Evolutionary conservation across 1,140 invertebrate species (phyloP).

Genomic region (Trissolcus basalis): DNA sequence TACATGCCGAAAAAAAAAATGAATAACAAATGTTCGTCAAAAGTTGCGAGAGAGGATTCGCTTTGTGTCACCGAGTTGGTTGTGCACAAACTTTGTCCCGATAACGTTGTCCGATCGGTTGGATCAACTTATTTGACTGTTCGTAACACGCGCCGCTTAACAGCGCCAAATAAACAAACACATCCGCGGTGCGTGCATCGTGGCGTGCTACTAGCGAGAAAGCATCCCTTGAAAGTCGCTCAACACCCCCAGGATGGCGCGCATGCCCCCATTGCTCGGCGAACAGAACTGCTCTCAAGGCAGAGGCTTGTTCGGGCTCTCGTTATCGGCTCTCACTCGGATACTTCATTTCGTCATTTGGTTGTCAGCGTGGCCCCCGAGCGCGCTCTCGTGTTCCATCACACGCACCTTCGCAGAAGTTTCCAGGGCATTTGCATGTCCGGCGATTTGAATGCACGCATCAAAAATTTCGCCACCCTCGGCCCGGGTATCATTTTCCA

Average conservation of each 20-base stretch:
- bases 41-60: too few relatives aligned
- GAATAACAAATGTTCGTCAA: too few relatives aligned
- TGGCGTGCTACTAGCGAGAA: slow-evolving; percentile 69
- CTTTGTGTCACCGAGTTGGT: too few relatives aligned
- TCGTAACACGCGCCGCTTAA: slow-evolving; percentile 15
- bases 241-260: slow-evolving; percentile 67
- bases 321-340: slow-evolving; percentile 19
- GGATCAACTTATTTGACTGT: not conserved
- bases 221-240: slow-evolving; percentile 68
- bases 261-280: slow-evolving; percentile 67
- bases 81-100: too few relatives aligned
- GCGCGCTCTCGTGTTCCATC: not conserved
- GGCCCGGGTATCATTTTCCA: too few relatives aligned
- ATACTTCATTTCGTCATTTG: slow-evolving; percentile 62
- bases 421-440: too few relatives aligned
- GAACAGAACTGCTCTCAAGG: slow-evolving; percentile 57
- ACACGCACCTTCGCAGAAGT: too few relatives aligned
- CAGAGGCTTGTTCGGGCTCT: slow-evolving; percentile 34
- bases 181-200: slow-evolving; percentile 53
- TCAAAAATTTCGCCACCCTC: too few relatives aligned
- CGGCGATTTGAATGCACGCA: too few relatives aligned
- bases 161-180: slow-evolving; percentile 7
- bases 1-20: too few relatives aligned
- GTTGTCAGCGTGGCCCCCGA: slow-evolving; percentile 25
- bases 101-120: too few relatives aligned